Conservation (phyloP, 2,113 vertebrate genomes). For the Peromyscus maniculatus region DNA sequence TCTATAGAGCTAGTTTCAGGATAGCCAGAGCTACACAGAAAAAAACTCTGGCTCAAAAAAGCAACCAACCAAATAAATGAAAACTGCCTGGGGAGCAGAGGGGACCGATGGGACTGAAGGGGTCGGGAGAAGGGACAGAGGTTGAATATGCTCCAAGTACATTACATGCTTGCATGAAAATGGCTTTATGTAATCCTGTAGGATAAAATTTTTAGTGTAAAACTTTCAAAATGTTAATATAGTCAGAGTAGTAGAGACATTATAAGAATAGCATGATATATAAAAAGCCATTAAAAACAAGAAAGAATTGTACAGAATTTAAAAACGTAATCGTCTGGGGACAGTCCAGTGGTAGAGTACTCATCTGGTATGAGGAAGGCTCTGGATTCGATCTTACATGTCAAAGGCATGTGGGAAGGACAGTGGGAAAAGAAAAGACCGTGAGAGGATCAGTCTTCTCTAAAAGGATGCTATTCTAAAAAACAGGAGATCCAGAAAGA, state of each 20-base stretch:
- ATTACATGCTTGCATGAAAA: background rate
- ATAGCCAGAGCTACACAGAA: too few relatives aligned
- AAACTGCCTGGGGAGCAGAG: background rate
- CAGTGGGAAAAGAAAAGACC: background rate
- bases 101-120: background rate
- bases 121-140: background rate
- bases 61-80: background rate
- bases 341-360: background rate
- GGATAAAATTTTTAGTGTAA: background rate
- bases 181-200: background rate
- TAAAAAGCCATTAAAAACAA: slow-evolving; percentile 10
- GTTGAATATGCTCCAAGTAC: background rate
- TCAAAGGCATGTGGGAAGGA: slow-evolving; percentile 25
- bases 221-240: background rate
- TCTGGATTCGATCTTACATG: background rate
- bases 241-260: slow-evolving; percentile 6
- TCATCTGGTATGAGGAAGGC: background rate
- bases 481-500: background rate
- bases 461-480: background rate
- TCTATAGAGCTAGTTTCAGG: too few relatives aligned
- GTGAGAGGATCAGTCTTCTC: background rate
- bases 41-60: too few relatives aligned
- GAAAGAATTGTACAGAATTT: slow-evolving; percentile 5
- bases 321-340: background rate
- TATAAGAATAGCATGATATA: background rate